Evolutionary conservation across 2,797 vertebrate genomes (phyloP).

Genomic region (Sebastes hubbsi): DNA sequence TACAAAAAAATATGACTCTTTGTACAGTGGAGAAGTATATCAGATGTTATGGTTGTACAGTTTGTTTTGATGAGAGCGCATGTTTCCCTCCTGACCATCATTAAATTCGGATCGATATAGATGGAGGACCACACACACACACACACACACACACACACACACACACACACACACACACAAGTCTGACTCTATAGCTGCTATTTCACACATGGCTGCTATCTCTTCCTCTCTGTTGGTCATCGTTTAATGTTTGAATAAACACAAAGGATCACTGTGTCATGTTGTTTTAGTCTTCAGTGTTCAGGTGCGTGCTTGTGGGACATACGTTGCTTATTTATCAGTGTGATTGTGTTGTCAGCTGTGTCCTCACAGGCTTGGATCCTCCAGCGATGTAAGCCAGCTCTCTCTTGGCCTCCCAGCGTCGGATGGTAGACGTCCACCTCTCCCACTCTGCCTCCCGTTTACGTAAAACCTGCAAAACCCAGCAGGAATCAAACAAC

Average conservation of each 20-base stretch:
- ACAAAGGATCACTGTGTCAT: constrained; percentile 61
- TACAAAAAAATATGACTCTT: constrained; percentile 48
- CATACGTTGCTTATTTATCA: constrained; percentile 31
- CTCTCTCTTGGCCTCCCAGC: constrained; percentile 69
- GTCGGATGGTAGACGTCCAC: constrained; percentile 49
- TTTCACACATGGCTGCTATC: constrained; percentile 43
- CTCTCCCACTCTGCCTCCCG: constrained; percentile 32
- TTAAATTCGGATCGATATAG: constrained; percentile 18
- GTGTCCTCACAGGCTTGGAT: constrained; percentile 19
- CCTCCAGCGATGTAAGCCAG: constrained; percentile 62
- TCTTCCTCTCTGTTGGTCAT: constrained; percentile 62
- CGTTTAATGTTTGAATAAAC: constrained; percentile 79
- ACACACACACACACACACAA: not conserved
- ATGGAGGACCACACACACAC: constrained; percentile 10
- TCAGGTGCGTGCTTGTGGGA: constrained; percentile 11
- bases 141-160: not conserved
- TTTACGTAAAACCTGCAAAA: constrained; percentile 37
- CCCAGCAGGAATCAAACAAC: not conserved
- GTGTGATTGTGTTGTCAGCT: constrained; percentile 54
- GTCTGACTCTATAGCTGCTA: constrained; percentile 26
- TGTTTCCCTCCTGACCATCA: constrained; percentile 57
- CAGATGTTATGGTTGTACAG: constrained; percentile 65
- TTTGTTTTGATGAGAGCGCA: constrained; percentile 68
- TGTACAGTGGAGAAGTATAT: constrained; percentile 70
- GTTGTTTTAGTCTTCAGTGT: constrained; percentile 18